Evolutionary conservation across 1,140 invertebrate species (phyloP).

Genomic region (Leptinotarsa defecta): DNA sequence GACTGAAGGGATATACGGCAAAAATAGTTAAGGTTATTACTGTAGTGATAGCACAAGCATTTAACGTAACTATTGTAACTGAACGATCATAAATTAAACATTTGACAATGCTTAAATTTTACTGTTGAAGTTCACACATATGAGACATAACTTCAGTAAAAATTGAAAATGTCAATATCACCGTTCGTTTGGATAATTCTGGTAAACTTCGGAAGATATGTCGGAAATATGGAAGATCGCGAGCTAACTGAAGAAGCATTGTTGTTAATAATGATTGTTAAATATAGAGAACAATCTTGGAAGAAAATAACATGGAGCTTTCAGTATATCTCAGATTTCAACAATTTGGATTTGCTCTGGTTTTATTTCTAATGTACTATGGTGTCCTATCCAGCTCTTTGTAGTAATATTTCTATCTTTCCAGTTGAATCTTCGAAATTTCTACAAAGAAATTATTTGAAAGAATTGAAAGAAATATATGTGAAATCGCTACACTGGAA

Average conservation of each 20-base stretch:
- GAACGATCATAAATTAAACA: constrained; percentile 28
- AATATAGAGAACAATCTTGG: too few relatives aligned
- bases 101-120: constrained; percentile 29
- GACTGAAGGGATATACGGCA: not conserved
- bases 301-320: too few relatives aligned
- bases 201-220: not conserved
- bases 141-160: constrained; percentile 11
- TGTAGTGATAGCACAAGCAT: constrained; percentile 28
- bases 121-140: constrained; percentile 18
- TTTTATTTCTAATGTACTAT: too few relatives aligned
- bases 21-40: constrained; percentile 17
- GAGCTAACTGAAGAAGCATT: too few relatives aligned
- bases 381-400: too few relatives aligned
- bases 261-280: too few relatives aligned
- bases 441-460: constrained; percentile 4
- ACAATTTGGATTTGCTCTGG: too few relatives aligned
- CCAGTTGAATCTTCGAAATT: not conserved
- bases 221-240: not conserved
- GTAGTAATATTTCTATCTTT: too few relatives aligned
- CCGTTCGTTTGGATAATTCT: not conserved
- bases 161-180: constrained; percentile 25
- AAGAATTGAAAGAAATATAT: not conserved
- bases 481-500: not conserved
- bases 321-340: too few relatives aligned
- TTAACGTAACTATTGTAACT: constrained; percentile 27